Base-by-base conservation (phyloP, 2,888 invertebrate species). In the Tetragonula carbonaria region DNA sequence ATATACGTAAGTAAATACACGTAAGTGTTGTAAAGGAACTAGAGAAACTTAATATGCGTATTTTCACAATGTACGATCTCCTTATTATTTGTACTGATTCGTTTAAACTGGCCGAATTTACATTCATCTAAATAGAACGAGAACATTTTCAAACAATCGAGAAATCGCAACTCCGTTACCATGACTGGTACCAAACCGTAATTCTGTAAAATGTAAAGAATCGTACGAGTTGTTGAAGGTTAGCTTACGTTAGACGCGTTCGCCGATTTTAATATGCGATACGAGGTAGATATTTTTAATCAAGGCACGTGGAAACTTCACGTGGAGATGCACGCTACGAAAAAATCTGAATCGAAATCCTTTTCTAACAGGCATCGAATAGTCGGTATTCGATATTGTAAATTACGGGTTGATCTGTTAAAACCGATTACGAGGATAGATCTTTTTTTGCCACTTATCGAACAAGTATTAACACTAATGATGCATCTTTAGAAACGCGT, bases 391-490 rank as follows among this genome's bases (percentile, higher is more conserved):
- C 50, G 38, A 28, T 78, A 76, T 73, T 53, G 55, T 70, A 67
- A 78, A 78, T 68, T 72, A 55, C 23, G 45, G 28, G 33, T 53
- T 78, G 73, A 67, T 70, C 80, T 81, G 81, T 85, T 88, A 86
- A 18, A 86, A 88, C 87, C 84, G 79, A 82, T 88, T 88, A 79
- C 45, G 28, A 38, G 57, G 38, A 51, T 62, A 71, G 59, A 51
- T 73, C 78, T 74, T 74, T 45, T 8, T 78, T 62, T 28, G 2
- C n/a, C 4, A n/a, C 21, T 80, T 78, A 78, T 71, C 59, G 50
- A 72, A 16, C 66, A 21, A 18, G 6, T n/a, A 23, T 67, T 62
- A 62, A 62, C 21, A 82, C 50, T 66, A 75, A 28, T 65, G 51
- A 70, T 68, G 57, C 38, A 66, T 78, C 55, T 59, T 59, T 73